phyloP scores from a whole-genome alignment of 2,888 invertebrate genomes.

The Ptilodon capucinus region DNA sequence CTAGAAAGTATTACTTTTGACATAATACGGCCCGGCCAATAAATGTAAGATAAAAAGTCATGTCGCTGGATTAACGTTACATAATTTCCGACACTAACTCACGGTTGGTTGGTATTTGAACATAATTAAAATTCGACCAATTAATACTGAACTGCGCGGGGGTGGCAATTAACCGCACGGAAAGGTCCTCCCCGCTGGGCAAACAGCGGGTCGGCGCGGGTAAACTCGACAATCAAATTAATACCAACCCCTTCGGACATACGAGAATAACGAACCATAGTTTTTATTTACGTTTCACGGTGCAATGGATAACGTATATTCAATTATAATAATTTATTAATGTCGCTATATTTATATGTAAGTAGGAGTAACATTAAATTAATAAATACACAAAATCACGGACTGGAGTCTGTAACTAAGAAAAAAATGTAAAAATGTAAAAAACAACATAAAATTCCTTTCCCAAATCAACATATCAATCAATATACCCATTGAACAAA shows the following conservation, averaged over 20 bases:
- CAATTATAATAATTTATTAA: too few relatives aligned
- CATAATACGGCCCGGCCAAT: too few relatives aligned
- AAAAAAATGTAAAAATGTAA: background rate
- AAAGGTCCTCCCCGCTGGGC: slow-evolving; percentile 25
- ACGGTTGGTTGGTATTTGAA: slow-evolving; percentile 49
- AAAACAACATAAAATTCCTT: too few relatives aligned
- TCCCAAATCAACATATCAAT: too few relatives aligned
- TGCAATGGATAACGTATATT: background rate
- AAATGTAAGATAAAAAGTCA: too few relatives aligned
- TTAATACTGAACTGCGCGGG: slow-evolving; percentile 46
- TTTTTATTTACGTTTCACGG: slow-evolving; percentile 5
- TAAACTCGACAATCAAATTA: slow-evolving; percentile 49
- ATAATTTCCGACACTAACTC: slow-evolving; percentile 19
- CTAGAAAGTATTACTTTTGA: too few relatives aligned
- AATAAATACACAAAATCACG: too few relatives aligned
- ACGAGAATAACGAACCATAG: slow-evolving; percentile 1
- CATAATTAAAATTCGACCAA: slow-evolving; percentile 69
- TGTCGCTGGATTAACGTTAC: too few relatives aligned
- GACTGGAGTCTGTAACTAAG: too few relatives aligned
- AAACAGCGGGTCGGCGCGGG: slow-evolving; percentile 32
- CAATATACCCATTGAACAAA: slow-evolving; percentile 1
- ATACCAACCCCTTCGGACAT: slow-evolving; percentile 34
- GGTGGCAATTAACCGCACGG: slow-evolving; percentile 52
- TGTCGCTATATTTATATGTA: too few relatives aligned
- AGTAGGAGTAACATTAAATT: too few relatives aligned